Percentiles rank a stretch among this genome's conserved stretches.
phyloP scores from a whole-genome alignment of 2,113 vertebrate genomes.

The Speoplatyrhinus poulsoni region DNA sequence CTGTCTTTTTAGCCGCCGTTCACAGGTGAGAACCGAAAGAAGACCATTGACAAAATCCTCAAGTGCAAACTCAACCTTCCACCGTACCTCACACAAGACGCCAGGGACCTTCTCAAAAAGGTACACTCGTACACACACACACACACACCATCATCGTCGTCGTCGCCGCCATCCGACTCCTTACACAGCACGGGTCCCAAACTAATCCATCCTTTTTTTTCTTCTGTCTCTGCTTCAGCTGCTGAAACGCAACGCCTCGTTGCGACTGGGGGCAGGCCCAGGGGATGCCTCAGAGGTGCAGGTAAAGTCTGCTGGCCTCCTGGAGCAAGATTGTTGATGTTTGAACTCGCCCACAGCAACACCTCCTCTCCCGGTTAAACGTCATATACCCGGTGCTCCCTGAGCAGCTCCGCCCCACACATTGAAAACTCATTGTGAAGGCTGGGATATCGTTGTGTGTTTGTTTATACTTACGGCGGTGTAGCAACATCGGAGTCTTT shows the following conservation, averaged over 20 bases:
- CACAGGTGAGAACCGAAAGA: constrained; percentile 96
- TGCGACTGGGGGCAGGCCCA: constrained; percentile 89
- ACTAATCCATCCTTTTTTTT: not conserved
- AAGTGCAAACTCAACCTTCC: constrained; percentile 99
- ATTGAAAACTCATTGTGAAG: no score
- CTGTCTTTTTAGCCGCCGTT: constrained; percentile 85
- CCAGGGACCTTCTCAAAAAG: constrained; percentile 98
- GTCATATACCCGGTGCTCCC: no score
- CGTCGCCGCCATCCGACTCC: not conserved
- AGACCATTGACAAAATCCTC: constrained; percentile 98
- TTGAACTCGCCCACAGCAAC: no score
- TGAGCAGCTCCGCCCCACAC: no score
- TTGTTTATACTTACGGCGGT: no score
- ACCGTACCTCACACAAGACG: constrained; percentile 99
- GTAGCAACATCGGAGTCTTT: no score
- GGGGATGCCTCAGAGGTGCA: constrained; percentile 95
- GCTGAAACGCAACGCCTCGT: constrained; percentile 96
- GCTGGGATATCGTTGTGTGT: no score
- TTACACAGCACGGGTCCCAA: no score
- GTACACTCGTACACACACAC: constrained; percentile 60
- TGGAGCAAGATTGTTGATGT: no score
- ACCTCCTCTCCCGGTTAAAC: no score
- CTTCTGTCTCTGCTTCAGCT: constrained; percentile 74
- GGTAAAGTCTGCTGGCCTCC: constrained; percentile 63
- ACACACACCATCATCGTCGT: not conserved